Conservation (phyloP, 2,888 invertebrate species). For the Drosophila sordidula region DNA sequence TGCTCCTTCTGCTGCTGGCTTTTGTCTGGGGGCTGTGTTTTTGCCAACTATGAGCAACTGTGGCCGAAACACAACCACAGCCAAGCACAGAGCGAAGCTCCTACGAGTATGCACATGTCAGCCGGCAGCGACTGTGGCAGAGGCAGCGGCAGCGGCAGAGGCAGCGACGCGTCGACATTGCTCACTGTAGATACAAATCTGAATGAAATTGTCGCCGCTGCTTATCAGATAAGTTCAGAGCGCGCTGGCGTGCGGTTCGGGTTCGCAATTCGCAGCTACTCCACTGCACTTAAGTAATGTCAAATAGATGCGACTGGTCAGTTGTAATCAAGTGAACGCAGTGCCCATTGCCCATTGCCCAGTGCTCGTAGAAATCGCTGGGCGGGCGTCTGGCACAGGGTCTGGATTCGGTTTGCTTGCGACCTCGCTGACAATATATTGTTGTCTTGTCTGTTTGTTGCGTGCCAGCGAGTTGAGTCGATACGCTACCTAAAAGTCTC, state of each 20-base stretch:
- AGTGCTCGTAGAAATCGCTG: slow-evolving; percentile 17
- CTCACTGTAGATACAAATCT: slow-evolving; percentile 71
- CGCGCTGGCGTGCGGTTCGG: slow-evolving; percentile 64
- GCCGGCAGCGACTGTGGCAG: slow-evolving; percentile 7
- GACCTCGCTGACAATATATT: slow-evolving; percentile 42
- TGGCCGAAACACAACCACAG: slow-evolving; percentile 55
- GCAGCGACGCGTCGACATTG: slow-evolving; percentile 33
- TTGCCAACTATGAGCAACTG: slow-evolving; percentile 52
- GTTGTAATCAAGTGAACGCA: slow-evolving; percentile 28
- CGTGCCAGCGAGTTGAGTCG: slow-evolving; percentile 61
- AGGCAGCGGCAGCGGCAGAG: slow-evolving; percentile 12
- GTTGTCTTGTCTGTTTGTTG: slow-evolving; percentile 45
- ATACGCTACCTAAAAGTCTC: slow-evolving; percentile 20
- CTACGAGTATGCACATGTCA: slow-evolving; percentile 53
- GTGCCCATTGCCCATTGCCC: slow-evolving; percentile 14
- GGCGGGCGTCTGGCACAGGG: slow-evolving; percentile 13
- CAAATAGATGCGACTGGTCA: slow-evolving; percentile 17
- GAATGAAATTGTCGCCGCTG: slow-evolving; percentile 75
- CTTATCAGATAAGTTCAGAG: slow-evolving; percentile 78
- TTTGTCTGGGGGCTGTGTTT: slow-evolving; percentile 32
- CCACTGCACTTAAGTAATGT: slow-evolving; percentile 15
- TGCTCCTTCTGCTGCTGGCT: slow-evolving; percentile 20
- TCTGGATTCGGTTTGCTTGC: slow-evolving; percentile 13
- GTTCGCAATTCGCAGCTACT: slow-evolving; percentile 19
- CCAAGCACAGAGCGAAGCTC: slow-evolving; percentile 28